phyloP scores from a whole-genome alignment of 2,888 invertebrate species.

The Ophion ventricosus region DNA sequence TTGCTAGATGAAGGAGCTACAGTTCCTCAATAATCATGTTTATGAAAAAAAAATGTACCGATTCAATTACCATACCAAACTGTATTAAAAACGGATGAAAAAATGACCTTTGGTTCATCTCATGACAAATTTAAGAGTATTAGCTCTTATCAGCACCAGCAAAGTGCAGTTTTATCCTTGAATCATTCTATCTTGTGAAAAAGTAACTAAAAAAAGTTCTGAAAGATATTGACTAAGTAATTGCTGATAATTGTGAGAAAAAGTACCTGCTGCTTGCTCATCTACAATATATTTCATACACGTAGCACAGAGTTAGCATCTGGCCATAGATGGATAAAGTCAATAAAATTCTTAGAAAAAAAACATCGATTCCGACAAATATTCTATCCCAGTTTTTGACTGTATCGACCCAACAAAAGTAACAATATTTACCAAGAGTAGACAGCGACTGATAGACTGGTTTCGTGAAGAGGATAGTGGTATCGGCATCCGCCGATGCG shows the following conservation, averaged over 20 bases:
- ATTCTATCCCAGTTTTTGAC: neutral
- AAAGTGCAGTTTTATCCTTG: no score
- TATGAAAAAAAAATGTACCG: neutral
- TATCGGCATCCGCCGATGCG: conserved; percentile 96
- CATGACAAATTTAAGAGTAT: no score
- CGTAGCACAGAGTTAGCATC: neutral
- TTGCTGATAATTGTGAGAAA: no score
- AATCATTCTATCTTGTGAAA: no score
- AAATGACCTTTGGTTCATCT: neutral
- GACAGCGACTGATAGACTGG: conserved; percentile 84
- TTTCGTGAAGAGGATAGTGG: conserved; percentile 94
- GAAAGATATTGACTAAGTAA: no score
- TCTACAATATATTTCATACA: no score
- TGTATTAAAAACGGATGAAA: neutral
- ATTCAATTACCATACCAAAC: neutral
- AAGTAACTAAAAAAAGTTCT: no score
- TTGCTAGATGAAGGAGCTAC: no score
- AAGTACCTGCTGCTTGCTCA: no score
- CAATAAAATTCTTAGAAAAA: neutral
- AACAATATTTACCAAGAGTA: conserved; percentile 75
- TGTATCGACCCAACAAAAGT: neutral
- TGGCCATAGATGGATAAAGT: neutral
- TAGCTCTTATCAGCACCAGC: no score
- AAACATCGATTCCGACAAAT: neutral
- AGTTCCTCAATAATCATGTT: no score